These are phyloP conservation scores for Macrocentrus cingulum DNA, from an alignment of 1,140 invertebrate genomes.

Conservation along the genomic window DNA sequence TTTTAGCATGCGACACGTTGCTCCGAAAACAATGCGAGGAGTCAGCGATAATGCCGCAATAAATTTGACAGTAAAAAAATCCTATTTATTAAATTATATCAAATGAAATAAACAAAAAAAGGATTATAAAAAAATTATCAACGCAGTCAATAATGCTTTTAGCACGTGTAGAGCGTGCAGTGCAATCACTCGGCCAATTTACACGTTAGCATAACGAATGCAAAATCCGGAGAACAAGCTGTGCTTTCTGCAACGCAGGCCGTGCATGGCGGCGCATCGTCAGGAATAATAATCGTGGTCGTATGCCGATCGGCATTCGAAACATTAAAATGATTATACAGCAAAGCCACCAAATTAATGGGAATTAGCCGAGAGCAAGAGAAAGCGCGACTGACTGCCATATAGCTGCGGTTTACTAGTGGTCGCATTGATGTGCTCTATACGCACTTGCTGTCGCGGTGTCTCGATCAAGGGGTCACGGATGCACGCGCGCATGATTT, in stretches of 20 bases:
- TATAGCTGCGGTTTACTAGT: slow-evolving; percentile 5
- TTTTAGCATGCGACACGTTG: too few species aligned
- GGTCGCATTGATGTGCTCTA: too few species aligned
- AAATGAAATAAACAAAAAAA: too few species aligned
- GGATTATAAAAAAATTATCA: too few species aligned
- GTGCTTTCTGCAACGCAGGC: too few species aligned
- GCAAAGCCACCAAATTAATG: slow-evolving; percentile 42
- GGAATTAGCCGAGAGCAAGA: slow-evolving; percentile 35
- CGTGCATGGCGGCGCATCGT: slow-evolving; percentile 23
- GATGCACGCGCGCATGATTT: too few species aligned
- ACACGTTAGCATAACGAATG: slow-evolving; percentile 23
- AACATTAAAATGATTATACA: slow-evolving; percentile 42
- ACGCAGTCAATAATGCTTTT: background rate
- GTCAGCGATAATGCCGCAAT: too few species aligned
- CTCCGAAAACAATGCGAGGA: too few species aligned
- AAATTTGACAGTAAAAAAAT: too few species aligned
- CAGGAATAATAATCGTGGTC: slow-evolving; percentile 35
- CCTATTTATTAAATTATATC: too few species aligned
- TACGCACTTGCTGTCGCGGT: too few species aligned
- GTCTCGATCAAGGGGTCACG: too few species aligned
- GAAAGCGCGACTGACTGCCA: background rate
- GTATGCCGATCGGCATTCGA: slow-evolving; percentile 38
- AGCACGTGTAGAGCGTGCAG: background rate
- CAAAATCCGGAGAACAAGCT: slow-evolving; percentile 3
- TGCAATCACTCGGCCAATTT: slow-evolving; percentile 13